Conservation (phyloP, 1,140 invertebrate species). For the Pseudoatta argentina region DNA sequence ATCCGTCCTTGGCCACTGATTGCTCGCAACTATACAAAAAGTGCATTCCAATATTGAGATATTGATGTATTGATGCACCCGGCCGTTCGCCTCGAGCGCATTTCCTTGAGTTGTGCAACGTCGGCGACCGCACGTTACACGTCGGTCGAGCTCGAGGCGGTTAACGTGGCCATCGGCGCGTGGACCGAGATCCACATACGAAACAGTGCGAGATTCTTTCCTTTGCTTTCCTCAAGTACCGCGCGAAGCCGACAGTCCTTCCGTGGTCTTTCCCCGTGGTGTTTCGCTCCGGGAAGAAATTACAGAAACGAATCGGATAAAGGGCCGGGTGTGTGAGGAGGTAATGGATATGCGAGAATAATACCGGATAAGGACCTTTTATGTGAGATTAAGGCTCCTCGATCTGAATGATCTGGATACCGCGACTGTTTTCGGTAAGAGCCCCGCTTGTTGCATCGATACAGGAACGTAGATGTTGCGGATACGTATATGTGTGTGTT, state of each 20-base stretch:
- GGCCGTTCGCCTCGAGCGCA: constrained; percentile 35
- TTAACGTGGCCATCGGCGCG: constrained; percentile 84
- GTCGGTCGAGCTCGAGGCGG: constrained; percentile 75
- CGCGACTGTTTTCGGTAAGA: constrained; percentile 83
- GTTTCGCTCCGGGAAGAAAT: constrained; percentile 17
- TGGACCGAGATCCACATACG: constrained; percentile 86
- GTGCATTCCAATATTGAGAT: constrained; percentile 8
- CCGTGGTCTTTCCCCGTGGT: constrained; percentile 63
- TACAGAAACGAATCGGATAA: neutral
- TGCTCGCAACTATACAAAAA: constrained; percentile 4
- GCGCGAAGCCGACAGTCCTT: constrained; percentile 58
- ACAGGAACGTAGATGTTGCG: no score
- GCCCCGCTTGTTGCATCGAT: neutral
- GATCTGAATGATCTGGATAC: constrained; percentile 85
- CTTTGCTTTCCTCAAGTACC: constrained; percentile 28
- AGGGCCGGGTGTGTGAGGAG: neutral
- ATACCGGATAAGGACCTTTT: constrained; percentile 34
- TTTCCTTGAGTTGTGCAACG: constrained; percentile 68
- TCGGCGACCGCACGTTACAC: constrained; percentile 45
- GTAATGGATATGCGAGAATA: constrained; percentile 27
- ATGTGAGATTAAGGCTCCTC: constrained; percentile 31
- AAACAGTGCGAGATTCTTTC: constrained; percentile 85
- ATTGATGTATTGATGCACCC: constrained; percentile 5
- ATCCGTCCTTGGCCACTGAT: neutral
- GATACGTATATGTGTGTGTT: neutral